These are phyloP conservation scores for Limnothrissa miodon DNA, from an alignment of 2,113 vertebrate species.

Conservation along the genomic window DNA sequence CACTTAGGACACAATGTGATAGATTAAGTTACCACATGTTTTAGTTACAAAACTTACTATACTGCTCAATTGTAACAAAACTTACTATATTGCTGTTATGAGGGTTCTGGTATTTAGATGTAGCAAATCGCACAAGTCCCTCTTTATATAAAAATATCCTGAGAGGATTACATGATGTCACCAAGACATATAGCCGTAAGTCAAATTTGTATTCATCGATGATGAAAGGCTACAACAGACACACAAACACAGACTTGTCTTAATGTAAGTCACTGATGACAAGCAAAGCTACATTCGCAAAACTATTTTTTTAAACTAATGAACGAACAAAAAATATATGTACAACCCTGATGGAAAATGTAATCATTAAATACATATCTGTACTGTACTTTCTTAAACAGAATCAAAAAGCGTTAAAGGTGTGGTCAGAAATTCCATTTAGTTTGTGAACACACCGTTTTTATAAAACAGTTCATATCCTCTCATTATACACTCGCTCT, in stretches of 20 bases:
- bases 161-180: slow-evolving; percentile 76
- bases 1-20: not conserved
- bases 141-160: slow-evolving; percentile 76
- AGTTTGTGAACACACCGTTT: no score
- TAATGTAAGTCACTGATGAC: not conserved
- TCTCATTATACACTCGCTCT: no score
- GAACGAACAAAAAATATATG: not conserved
- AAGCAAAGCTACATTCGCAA: not conserved
- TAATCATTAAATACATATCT: not conserved
- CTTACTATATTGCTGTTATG: not conserved
- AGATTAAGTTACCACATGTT: not conserved
- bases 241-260: not conserved
- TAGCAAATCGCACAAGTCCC: slow-evolving; percentile 78
- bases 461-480: no score
- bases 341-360: not conserved
- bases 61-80: not conserved
- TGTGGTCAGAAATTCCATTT: no score
- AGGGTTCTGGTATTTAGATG: slow-evolving; percentile 65
- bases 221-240: slow-evolving; percentile 71
- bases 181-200: slow-evolving; percentile 73
- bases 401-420: no score
- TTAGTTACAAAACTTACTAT: not conserved
- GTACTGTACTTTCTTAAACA: no score
- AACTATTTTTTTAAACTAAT: no score
- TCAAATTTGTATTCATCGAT: slow-evolving; percentile 79